A percentile compares a stretch with the other conserved stretches of the same genome.
phyloP scores from a whole-genome alignment of 2,113 vertebrate species.

The Serinus canaria region DNA sequence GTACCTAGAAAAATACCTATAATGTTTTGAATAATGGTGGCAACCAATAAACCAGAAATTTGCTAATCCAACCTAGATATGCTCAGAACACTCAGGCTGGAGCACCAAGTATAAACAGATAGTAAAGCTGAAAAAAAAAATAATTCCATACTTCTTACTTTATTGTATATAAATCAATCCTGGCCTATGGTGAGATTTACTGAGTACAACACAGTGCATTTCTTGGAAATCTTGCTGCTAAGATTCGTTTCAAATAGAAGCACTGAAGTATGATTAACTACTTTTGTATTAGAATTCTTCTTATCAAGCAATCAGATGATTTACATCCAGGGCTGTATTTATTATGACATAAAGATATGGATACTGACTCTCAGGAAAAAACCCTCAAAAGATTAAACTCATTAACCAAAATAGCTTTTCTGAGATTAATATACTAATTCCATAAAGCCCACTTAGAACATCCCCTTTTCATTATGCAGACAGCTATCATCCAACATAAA shows the following conservation, averaged over 20 bases:
- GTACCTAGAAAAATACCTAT: not conserved
- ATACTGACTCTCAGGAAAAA: not conserved
- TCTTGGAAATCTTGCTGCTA: not conserved
- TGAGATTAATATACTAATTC: conserved; percentile 19
- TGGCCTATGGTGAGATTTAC: not conserved
- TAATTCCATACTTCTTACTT: not conserved
- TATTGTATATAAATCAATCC: not conserved
- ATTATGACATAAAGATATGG: not conserved
- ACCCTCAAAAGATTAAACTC: not conserved
- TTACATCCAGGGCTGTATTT: not conserved
- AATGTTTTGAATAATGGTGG: not conserved
- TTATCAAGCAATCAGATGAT: not conserved
- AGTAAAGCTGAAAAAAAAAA: not conserved
- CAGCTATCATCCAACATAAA: conserved; percentile 15
- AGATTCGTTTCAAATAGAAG: not conserved
- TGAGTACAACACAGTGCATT: not conserved
- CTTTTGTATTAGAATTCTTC: not conserved
- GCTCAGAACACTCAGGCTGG: not conserved
- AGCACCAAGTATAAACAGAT: not conserved
- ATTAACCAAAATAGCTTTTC: conserved; percentile 4
- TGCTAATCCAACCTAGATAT: not conserved
- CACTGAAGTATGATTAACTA: not conserved
- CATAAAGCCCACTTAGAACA: conserved; percentile 6
- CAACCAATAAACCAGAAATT: not conserved
- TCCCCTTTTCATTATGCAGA: not conserved